phyloP scores from a whole-genome alignment of 2,797 vertebrate species.

The Liasis olivaceus region DNA sequence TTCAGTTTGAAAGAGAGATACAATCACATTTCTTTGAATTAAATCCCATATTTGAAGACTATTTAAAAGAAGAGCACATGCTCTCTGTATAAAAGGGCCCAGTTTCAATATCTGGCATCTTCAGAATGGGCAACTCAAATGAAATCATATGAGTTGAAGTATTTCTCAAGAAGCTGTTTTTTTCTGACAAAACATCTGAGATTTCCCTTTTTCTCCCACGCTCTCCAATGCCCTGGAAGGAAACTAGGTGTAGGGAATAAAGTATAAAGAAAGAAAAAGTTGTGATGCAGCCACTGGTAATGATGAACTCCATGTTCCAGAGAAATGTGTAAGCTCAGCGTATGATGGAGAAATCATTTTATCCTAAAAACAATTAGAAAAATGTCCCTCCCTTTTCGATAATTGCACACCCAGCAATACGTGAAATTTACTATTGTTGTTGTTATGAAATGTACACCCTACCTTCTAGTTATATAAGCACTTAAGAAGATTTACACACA shows the following conservation, averaged over 20 bases:
- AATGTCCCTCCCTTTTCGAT: no score
- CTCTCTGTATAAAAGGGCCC: not conserved
- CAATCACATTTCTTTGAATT: not conserved
- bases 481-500: not conserved
- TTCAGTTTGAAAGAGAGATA: not conserved
- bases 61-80: no score
- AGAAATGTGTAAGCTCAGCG: not conserved
- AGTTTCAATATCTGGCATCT: not conserved
- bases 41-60: not conserved
- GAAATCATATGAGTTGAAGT: not conserved
- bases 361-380: not conserved
- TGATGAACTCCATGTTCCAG: not conserved
- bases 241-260: not conserved
- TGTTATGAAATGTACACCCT: not conserved
- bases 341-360: not conserved
- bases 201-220: not conserved
- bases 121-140: no score
- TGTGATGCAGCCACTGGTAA: not conserved
- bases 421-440: not conserved
- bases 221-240: not conserved
- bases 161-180: not conserved
- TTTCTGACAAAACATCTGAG: not conserved
- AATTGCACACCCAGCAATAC: not conserved
- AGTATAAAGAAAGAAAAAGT: not conserved
- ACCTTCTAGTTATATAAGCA: not conserved